A percentile compares a stretch with the other conserved stretches of the same genome.
These are phyloP conservation scores for Haemorhous mexicanus DNA, from an alignment of 2,113 vertebrate species.

Conservation along the genomic window DNA sequence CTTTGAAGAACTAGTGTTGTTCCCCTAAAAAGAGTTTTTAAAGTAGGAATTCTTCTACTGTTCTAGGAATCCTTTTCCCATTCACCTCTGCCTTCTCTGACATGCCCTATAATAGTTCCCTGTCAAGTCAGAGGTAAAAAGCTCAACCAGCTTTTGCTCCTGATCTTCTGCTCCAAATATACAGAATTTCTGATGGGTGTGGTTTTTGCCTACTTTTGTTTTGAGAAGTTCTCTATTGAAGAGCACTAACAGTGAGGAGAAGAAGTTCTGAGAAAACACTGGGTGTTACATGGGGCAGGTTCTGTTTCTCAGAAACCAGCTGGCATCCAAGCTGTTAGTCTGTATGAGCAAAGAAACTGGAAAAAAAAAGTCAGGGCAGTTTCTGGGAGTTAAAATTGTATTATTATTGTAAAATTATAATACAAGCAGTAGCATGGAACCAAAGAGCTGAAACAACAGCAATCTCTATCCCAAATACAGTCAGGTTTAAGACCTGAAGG, in stretches of 20 bases:
- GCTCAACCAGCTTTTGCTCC: not conserved
- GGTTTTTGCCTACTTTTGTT: not conserved
- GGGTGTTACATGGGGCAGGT: fast-evolving
- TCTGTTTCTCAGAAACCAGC: not conserved
- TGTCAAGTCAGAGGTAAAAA: not conserved
- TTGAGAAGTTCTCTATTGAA: not conserved
- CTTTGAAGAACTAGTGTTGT: not conserved
- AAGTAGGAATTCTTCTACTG: not conserved
- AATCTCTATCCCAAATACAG: not conserved
- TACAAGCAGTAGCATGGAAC: not conserved
- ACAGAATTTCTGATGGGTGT: not conserved
- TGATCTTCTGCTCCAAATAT: not conserved
- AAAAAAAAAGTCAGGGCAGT: not conserved
- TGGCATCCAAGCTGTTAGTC: not conserved
- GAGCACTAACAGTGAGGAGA: not conserved
- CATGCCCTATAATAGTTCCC: not conserved
- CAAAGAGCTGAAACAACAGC: not conserved
- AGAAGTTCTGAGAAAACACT: not conserved
- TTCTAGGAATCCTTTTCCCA: not conserved
- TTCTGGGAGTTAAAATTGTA: not conserved
- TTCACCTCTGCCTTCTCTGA: not conserved
- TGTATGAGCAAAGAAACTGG: not conserved
- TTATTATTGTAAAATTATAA: not conserved
- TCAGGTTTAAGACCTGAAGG: not conserved
- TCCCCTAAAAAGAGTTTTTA: not conserved